A percentile compares a stretch with the other conserved stretches of the same genome.
Evolutionary conservation across 2,113 vertebrate species (phyloP).

Genomic region (sheep (Ovis aries)): ARS-UI_Ramb_v3.0 NC_056056.1:196345501-196346000

Average conservation of each 20-base stretch:
- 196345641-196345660: background rate
- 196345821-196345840: background rate
- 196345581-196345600: background rate
- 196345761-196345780: background rate
- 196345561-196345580: background rate
- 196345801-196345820: background rate
- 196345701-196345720: background rate
- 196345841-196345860: background rate
- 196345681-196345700: background rate
- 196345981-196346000: background rate
- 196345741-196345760: background rate
- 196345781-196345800: background rate
- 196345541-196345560: background rate
- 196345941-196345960: background rate
- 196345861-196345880: background rate
- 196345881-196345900: background rate
- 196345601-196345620: background rate
- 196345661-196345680: background rate
- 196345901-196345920: background rate
- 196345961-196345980: background rate
- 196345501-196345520: background rate
- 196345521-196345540: background rate
- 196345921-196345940: background rate
- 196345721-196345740: background rate
- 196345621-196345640: background rate